Conservation (phyloP, 1,140 invertebrate species). For the Ruditapes philippinarum region DNA sequence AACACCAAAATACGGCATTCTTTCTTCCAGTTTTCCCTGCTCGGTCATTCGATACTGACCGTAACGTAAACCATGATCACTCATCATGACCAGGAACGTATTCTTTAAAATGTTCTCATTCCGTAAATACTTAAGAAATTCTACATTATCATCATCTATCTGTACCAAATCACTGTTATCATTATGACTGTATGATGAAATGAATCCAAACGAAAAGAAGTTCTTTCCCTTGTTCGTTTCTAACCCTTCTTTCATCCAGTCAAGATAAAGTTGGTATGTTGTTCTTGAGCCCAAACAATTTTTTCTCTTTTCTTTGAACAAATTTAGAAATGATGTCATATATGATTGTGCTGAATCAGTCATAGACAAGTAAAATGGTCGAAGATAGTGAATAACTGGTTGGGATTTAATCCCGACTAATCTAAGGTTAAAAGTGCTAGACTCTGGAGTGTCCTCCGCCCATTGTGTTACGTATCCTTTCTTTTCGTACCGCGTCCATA, state of each 20-base stretch:
- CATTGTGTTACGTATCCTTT: conserved; percentile 92
- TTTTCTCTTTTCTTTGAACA: conserved; percentile 41
- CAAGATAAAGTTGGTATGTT: conserved; percentile 91
- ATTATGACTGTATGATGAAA: conserved; percentile 95
- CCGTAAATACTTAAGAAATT: conserved; percentile 91
- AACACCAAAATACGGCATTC: conserved; percentile 95
- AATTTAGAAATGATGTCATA: conserved; percentile 87
- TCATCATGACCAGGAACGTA: conserved; percentile 92
- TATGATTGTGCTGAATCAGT: conserved; percentile 88
- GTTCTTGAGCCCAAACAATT: conserved; percentile 93
- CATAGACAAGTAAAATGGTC: conserved; percentile 91
- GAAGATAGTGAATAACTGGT: conserved; percentile 97
- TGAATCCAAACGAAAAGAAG: conserved; percentile 93
- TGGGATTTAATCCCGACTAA: conserved; percentile 94
- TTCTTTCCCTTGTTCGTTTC: not conserved
- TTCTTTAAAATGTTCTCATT: conserved; percentile 87
- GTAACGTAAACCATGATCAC: conserved; percentile 97
- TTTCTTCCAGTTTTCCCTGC: conserved; percentile 95
- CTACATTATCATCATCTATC: conserved; percentile 90
- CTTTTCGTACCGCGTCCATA: conserved; percentile 85
- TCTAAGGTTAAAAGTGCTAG: conserved; percentile 96
- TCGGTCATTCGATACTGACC: conserved; percentile 93
- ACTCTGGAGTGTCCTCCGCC: conserved; percentile 94
- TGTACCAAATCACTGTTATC: conserved; percentile 91
- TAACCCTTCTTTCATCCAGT: conserved; percentile 90